phyloP scores from a whole-genome alignment of 2,797 vertebrate species.

The Pteropus rufus region DNA sequence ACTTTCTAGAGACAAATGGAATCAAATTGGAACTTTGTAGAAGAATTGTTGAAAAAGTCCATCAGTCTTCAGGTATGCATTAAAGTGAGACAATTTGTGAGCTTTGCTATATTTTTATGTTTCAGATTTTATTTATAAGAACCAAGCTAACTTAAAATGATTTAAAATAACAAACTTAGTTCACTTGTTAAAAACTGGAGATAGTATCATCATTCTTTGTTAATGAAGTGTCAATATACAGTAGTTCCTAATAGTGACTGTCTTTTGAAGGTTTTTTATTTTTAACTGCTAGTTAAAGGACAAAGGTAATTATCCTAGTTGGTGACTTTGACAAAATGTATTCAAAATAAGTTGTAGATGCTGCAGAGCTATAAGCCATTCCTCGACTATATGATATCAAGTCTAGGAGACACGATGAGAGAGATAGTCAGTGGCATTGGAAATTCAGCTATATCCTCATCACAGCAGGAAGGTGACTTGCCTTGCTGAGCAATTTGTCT shows the following conservation, averaged over 20 bases:
- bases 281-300: slow-evolving; percentile 79
- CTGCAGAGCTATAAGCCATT: slow-evolving; percentile 80
- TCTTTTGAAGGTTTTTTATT: slow-evolving; percentile 75
- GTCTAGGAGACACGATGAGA: slow-evolving; percentile 81
- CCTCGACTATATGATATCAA: slow-evolving; percentile 77
- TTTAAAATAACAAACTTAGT: slow-evolving; percentile 55
- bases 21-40: slow-evolving; percentile 93
- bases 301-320: slow-evolving; percentile 81
- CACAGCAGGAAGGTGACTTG: slow-evolving; percentile 87
- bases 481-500: slow-evolving; percentile 87
- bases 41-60: slow-evolving; percentile 91
- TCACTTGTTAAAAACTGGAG: slow-evolving; percentile 45
- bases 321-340: slow-evolving; percentile 81
- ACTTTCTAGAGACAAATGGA: slow-evolving; percentile 86
- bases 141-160: slow-evolving; percentile 48
- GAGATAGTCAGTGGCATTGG: slow-evolving; percentile 83
- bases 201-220: slow-evolving; percentile 39
- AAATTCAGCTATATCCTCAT: slow-evolving; percentile 85
- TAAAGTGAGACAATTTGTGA: slow-evolving; percentile 39
- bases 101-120: slow-evolving; percentile 38
- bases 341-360: slow-evolving; percentile 81
- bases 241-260: slow-evolving; percentile 71
- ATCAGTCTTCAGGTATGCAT: slow-evolving; percentile 87
- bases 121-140: slow-evolving; percentile 59
- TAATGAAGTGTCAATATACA: slow-evolving; percentile 25